A percentile compares a stretch with the other conserved stretches of the same genome.
These are phyloP conservation scores for Rhinichthys osculus DNA, from an alignment of 2,797 vertebrate species.

Conservation along the genomic window DNA sequence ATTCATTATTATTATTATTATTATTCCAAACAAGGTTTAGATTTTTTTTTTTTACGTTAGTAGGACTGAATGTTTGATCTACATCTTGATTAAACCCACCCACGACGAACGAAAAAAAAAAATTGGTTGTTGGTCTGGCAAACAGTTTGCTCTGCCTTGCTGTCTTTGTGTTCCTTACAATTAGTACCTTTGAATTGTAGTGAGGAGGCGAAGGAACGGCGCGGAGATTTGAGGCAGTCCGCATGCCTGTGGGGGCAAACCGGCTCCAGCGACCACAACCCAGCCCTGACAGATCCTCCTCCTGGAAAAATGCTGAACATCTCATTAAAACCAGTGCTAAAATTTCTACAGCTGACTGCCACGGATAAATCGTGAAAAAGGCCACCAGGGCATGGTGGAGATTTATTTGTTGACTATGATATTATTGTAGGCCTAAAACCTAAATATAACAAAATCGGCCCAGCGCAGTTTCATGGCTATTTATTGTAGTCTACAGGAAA, in stretches of 20 bases:
- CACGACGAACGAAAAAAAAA: conserved; percentile 55
- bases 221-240: conserved; percentile 86
- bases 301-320: conserved; percentile 71
- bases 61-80: conserved; percentile 38
- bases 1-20: conserved; percentile 11
- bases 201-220: conserved; percentile 83
- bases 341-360: conserved; percentile 51
- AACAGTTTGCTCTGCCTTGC: conserved; percentile 75
- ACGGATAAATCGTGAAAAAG: not conserved
- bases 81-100: conserved; percentile 62
- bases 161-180: conserved; percentile 81
- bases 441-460: not conserved
- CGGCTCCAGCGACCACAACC: conserved; percentile 89
- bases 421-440: not conserved
- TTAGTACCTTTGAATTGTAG: conserved; percentile 82
- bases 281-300: conserved; percentile 78
- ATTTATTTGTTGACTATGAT: not conserved
- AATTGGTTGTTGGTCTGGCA: conserved; percentile 62
- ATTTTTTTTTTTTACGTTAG: not conserved
- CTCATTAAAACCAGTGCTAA: conserved; percentile 69
- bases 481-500: not conserved
- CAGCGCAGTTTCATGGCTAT: not conserved
- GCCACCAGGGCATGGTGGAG: not conserved
- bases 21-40: not conserved
- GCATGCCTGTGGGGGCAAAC: conserved; percentile 96